phyloP scores from a whole-genome alignment of 1,140 invertebrate genomes.

The Andricus grossulariae region DNA sequence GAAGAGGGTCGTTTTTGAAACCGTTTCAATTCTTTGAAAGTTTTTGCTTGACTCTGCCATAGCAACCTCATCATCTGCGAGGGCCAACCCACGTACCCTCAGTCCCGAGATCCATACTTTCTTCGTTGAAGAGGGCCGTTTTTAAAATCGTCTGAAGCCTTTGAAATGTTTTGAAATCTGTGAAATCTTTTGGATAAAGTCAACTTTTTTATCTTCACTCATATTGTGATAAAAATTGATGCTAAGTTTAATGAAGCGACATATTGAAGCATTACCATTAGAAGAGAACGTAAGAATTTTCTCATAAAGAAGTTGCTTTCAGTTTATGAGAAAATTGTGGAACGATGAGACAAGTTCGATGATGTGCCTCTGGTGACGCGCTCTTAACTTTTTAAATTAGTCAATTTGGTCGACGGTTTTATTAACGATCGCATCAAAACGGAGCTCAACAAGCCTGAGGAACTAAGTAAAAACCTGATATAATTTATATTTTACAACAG shows the following conservation, averaged over 20 bases:
- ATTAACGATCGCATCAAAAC: conserved; percentile 53
- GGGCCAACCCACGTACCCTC: too few relatives aligned
- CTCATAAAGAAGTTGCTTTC: conserved; percentile 26
- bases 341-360: conserved; percentile 55
- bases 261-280: not conserved
- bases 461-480: conserved; percentile 48
- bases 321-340: conserved; percentile 48
- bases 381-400: conserved; percentile 58
- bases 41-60: too few relatives aligned
- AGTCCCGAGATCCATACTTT: too few relatives aligned
- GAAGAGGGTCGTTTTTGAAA: too few relatives aligned
- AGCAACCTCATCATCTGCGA: too few relatives aligned
- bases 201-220: too few relatives aligned
- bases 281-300: conserved; percentile 11
- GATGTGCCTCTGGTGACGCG: conserved; percentile 52
- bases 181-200: too few relatives aligned
- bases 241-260: conserved; percentile 13
- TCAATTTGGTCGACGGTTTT: conserved; percentile 57
- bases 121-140: too few relatives aligned
- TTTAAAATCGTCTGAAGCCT: too few relatives aligned
- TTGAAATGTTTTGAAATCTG: too few relatives aligned
- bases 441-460: conserved; percentile 50
- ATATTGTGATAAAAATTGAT: conserved; percentile 12
- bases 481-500: conserved; percentile 37
- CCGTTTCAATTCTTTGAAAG: too few relatives aligned